Conservation (phyloP, 2,888 invertebrate species). For the Cancer borealis region DNA sequence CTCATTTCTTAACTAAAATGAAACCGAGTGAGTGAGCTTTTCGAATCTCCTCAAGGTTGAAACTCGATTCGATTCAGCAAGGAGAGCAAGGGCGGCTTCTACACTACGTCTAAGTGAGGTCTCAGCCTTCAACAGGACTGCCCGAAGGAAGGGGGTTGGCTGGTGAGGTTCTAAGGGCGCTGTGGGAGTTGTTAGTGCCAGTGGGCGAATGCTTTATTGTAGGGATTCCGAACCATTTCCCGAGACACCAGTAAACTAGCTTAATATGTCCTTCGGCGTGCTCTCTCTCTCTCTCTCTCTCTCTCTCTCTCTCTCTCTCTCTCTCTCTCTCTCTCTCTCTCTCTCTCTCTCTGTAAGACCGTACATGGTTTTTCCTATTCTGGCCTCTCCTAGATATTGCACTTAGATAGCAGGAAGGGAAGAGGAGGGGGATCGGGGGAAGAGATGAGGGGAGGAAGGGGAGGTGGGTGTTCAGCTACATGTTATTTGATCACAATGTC, state of each 20-base stretch:
- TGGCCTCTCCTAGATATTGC: background rate
- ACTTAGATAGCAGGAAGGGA: too few relatives aligned
- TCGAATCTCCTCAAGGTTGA: background rate
- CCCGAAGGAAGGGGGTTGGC: background rate
- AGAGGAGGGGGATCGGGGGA: background rate
- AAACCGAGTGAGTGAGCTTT: background rate
- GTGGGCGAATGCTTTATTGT: background rate
- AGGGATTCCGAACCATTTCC: background rate
- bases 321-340: conserved; percentile 26
- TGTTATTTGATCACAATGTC: conserved; percentile 28
- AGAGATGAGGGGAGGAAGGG: background rate
- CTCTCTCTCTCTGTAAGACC: background rate
- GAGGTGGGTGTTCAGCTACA: background rate
- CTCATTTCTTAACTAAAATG: background rate
- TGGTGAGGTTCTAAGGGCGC: background rate
- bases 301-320: conserved; percentile 15
- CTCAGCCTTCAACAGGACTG: background rate
- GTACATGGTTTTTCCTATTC: background rate
- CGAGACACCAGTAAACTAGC: background rate
- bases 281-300: conserved; percentile 28
- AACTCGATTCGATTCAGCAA: background rate
- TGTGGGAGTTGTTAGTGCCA: background rate
- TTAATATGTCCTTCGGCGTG: background rate
- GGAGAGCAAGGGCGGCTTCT: background rate
- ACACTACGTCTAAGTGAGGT: background rate